phyloP scores from a whole-genome alignment of 2,113 vertebrate species.

The Amblyopsis rosae region DNA sequence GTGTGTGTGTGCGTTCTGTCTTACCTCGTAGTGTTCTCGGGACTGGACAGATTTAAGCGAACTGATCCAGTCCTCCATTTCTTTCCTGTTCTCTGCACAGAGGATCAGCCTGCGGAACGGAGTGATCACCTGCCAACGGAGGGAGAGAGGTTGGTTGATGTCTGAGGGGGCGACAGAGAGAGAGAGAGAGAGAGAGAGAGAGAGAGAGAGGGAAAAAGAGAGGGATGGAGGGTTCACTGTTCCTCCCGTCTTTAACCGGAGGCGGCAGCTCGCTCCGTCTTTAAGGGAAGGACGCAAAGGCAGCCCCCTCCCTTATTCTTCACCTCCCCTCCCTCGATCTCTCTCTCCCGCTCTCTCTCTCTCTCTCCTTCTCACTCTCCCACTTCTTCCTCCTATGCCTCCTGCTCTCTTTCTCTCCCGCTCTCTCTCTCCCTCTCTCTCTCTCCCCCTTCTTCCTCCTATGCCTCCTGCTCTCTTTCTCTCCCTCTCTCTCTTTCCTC shows the following conservation, averaged over 20 bases:
- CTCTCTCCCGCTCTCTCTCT: not conserved
- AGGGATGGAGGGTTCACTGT: slow-evolving; percentile 15
- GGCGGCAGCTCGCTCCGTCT: slow-evolving; percentile 57
- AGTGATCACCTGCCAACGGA: slow-evolving; percentile 85
- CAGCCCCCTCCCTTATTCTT: slow-evolving; percentile 32
- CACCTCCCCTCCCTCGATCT: not conserved
- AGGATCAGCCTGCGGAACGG: slow-evolving; percentile 89
- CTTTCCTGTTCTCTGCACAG: slow-evolving; percentile 90
- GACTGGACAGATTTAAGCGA: slow-evolving; percentile 91
- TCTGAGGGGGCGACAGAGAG: slow-evolving; percentile 51
- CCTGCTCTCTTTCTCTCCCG: slow-evolving; percentile 38
- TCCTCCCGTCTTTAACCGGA: slow-evolving; percentile 39
- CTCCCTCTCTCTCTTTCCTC: slow-evolving; percentile 20
- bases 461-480: slow-evolving; percentile 27
- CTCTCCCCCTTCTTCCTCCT: slow-evolving; percentile 41
- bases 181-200: not conserved
- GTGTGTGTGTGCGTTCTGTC: slow-evolving; percentile 10
- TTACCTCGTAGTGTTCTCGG: slow-evolving; percentile 97
- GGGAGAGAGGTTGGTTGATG: not conserved
- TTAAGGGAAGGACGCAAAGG: slow-evolving; percentile 59
- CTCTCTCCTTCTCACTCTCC: slow-evolving; percentile 35
- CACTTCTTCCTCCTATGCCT: slow-evolving; percentile 26
- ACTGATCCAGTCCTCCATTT: slow-evolving; percentile 95
- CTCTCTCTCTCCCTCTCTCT: slow-evolving; percentile 38
- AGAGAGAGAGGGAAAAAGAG: slow-evolving; percentile 5